Evolutionary conservation across 2,797 vertebrate species (phyloP), one percentile per base, ranked within the genome.

Genomic region (Varecia variegata): DNA sequence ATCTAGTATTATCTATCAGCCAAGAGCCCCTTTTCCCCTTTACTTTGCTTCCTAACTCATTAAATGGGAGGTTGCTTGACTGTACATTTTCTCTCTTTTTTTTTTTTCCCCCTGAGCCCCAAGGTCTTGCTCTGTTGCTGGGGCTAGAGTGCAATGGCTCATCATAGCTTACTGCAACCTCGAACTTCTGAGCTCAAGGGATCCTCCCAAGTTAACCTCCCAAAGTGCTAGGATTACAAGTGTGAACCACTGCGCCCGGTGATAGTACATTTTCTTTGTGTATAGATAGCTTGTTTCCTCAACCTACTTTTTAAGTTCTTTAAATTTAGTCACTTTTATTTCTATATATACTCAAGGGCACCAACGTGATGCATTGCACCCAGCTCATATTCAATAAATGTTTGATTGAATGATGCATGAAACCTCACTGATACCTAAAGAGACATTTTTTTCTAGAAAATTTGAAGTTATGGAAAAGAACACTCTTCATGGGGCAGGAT

Each of bases 361-460:
- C 35, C 50, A 38, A 2, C 32, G 60, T 79, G 30, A 35, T 58
- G 23, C 18, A 74, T n/a, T 79, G 38, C 47, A 23, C 15, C 13
- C 27, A 79, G n/a, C 76, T 68, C 79, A 20, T 68, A 25, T 90
- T 84, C 27, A 84, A 4, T 68, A 60, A 38, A 52, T 60, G 65
- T 83, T 76, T 65, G 81, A 62, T 47, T 74, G 90, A 60, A 13
- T 32, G n/a, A 50, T 52, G 43, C 20, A 40, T 68, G 73, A 54
- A 95, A 65, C 8, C n/a, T 85, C 52, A 80, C 47, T n/a, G 40
- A 90, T 87, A 87, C n/a, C 12, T 79, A 84, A 27, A 79, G 38
- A 92, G 58, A 79, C n/a, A 45, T 70, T 89, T 82, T 93, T 76
- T 93, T 71, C 38, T 88, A 80, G 70, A 90, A 54, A 74, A 56